Conservation (phyloP, 2,797 vertebrate species). For the Mormyrus proboscirostris region DNA sequence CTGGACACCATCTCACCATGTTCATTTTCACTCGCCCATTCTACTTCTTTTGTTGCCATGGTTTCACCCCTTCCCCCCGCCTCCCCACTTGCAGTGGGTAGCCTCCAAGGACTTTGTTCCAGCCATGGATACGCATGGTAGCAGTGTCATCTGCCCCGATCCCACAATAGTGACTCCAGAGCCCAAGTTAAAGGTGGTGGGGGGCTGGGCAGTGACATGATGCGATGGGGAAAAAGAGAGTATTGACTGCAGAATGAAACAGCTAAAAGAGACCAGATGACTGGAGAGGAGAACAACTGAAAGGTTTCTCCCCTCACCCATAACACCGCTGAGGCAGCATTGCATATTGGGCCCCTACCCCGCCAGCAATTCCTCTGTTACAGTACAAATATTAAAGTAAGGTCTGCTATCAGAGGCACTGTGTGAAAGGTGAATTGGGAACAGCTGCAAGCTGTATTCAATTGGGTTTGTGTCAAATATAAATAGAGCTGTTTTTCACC, state of each 20-base stretch:
- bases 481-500: background rate
- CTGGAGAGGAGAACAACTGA: conserved; percentile 27
- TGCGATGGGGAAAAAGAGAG: background rate
- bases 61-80: background rate
- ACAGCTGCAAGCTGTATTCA: background rate
- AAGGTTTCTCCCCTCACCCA: conserved; percentile 27
- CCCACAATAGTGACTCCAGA: background rate
- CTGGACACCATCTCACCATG: background rate
- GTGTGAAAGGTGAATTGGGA: background rate
- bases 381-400: background rate
- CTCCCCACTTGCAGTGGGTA: background rate
- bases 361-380: background rate
- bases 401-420: background rate
- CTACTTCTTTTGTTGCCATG: background rate
- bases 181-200: background rate
- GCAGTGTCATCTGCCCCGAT: background rate
- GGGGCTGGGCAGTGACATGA: background rate
- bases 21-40: background rate
- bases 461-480: background rate
- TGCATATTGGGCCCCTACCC: background rate
- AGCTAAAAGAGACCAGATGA: conserved; percentile 22
- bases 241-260: background rate
- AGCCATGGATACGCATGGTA: conserved; percentile 21
- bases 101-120: conserved; percentile 38
- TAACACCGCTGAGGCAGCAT: conserved; percentile 40